A percentile compares a stretch with the other conserved stretches of the same genome.
phyloP scores from a whole-genome alignment of 2,888 invertebrate genomes.

The Dynastes maya region DNA sequence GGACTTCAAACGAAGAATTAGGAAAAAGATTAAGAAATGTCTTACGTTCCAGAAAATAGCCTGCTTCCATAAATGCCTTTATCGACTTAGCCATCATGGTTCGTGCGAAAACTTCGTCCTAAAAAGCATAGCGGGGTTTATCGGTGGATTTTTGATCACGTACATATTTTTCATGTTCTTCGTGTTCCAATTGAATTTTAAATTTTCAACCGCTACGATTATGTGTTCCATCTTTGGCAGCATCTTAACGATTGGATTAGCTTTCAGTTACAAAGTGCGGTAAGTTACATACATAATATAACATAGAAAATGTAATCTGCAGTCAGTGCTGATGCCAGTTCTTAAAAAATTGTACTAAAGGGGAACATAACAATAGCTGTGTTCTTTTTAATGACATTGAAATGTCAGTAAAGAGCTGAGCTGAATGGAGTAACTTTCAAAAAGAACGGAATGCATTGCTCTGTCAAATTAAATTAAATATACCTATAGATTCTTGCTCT shows the following conservation, averaged over 20 bases:
- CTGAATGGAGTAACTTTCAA: too few species aligned
- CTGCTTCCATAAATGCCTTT: conserved; percentile 65
- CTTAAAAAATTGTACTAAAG: too few species aligned
- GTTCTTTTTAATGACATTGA: too few species aligned
- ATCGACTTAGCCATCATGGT: conserved; percentile 72
- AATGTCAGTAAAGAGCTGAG: too few species aligned
- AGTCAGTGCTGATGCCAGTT: too few species aligned
- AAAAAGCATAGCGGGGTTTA: conserved; percentile 78
- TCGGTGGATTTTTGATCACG: conserved; percentile 77
- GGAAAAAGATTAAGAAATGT: conserved; percentile 65
- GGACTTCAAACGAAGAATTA: conserved; percentile 66
- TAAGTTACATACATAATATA: conserved; percentile 58
- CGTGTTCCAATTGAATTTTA: conserved; percentile 78
- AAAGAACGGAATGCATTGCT: too few species aligned
- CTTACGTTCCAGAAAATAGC: conserved; percentile 63
- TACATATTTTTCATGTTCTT: conserved; percentile 80
- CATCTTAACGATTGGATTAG: conserved; percentile 78
- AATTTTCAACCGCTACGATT: conserved; percentile 75
- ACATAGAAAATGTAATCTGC: too few species aligned
- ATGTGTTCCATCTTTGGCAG: conserved; percentile 77
- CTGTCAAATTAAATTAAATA: too few species aligned
- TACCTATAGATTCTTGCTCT: too few species aligned
- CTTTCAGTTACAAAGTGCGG: conserved; percentile 76
- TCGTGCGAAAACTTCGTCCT: conserved; percentile 76
- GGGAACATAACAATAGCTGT: too few species aligned